These are phyloP conservation scores for Zhengitettix transpicula DNA, from an alignment of 2,888 invertebrate genomes.

Conservation along the genomic window DNA sequence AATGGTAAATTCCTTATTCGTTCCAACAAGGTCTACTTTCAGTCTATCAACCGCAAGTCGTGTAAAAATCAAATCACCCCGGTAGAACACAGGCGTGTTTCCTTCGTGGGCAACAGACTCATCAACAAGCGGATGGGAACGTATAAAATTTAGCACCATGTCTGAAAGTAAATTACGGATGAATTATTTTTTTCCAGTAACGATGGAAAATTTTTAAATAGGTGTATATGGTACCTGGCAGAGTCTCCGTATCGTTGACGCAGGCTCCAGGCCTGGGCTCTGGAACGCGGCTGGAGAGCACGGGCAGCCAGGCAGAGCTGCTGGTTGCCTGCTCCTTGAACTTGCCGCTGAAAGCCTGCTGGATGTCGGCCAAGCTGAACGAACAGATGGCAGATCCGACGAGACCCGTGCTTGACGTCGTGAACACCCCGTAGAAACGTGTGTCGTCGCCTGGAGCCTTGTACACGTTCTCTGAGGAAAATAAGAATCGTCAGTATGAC, in stretches of 20 bases:
- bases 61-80: conserved; percentile 80
- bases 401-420: conserved; percentile 86
- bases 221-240: conserved; percentile 36
- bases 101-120: conserved; percentile 86
- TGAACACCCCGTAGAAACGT: conserved; percentile 90
- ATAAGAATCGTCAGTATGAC: too few relatives aligned
- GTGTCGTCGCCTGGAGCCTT: conserved; percentile 80
- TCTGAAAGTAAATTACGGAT: not conserved
- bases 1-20: conserved; percentile 65
- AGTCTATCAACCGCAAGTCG: conserved; percentile 79
- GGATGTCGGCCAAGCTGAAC: conserved; percentile 77
- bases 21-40: conserved; percentile 59
- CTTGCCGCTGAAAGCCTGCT: conserved; percentile 82
- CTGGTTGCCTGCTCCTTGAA: conserved; percentile 94
- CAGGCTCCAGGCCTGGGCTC: conserved; percentile 89
- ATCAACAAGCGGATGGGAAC: conserved; percentile 95
- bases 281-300: conserved; percentile 76
- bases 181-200: not conserved
- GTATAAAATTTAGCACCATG: conserved; percentile 88
- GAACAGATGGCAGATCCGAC: conserved; percentile 97
- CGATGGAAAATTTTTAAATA: not conserved
- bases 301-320: conserved; percentile 89
- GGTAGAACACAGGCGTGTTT: conserved; percentile 86
- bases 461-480: conserved; percentile 74
- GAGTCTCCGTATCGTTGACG: conserved; percentile 79